These are phyloP conservation scores for Mus spretus DNA, from an alignment of 2,797 vertebrate species.

Conservation along the genomic window DNA sequence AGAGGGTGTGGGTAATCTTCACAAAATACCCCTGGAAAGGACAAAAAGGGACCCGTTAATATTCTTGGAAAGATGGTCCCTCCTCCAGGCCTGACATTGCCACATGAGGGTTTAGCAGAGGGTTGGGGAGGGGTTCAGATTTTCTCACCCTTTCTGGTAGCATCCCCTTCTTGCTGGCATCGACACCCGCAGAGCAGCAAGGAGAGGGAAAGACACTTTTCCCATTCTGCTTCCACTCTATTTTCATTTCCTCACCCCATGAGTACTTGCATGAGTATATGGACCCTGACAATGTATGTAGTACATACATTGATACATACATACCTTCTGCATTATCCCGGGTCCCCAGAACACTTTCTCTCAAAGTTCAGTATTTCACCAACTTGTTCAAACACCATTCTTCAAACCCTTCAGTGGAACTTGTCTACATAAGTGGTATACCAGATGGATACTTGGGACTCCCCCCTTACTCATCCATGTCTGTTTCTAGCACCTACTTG, in stretches of 20 bases:
- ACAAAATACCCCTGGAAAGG: not conserved
- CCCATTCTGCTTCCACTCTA: not conserved
- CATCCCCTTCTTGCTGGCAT: not conserved
- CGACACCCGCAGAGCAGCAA: not conserved
- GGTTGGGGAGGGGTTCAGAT: not conserved
- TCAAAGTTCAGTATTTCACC: not conserved
- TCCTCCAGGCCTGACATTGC: not conserved
- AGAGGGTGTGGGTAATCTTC: not conserved
- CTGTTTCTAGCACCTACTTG: constrained; percentile 8
- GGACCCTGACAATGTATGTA: not conserved
- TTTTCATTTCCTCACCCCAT: not conserved
- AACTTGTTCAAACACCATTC: not conserved
- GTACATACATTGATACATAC: not conserved
- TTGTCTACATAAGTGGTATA: constrained; percentile 21
- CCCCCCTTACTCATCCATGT: not conserved
- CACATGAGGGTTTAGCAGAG: not conserved
- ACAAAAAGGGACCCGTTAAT: not conserved
- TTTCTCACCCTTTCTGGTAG: not conserved
- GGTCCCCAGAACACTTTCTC: not conserved
- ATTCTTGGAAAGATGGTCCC: not conserved
- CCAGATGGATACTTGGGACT: not conserved
- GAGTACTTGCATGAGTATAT: not conserved
- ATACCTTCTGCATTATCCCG: not conserved
- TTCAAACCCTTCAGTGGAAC: not conserved
- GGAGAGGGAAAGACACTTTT: not conserved